A percentile compares a stretch with the other conserved stretches of the same genome.
Conservation (phyloP, 2,113 vertebrate species). For the Apodemus sylvaticus region DNA sequence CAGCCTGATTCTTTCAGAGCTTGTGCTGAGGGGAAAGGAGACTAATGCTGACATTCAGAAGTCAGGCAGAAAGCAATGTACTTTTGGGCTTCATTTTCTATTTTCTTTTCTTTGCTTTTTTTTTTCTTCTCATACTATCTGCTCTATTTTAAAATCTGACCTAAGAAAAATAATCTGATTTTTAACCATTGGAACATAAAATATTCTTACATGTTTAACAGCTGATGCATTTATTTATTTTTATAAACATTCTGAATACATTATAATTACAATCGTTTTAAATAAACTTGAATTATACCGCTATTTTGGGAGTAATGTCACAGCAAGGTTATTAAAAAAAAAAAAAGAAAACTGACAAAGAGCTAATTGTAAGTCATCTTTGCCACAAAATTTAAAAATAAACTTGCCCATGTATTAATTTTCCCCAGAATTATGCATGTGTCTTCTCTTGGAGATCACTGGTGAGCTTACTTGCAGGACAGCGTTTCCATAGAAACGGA, state of each 20-base stretch:
- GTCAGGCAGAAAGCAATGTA: neutral
- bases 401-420: neutral
- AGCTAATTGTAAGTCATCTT: conserved; percentile 28
- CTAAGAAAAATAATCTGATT: neutral
- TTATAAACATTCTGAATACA: conserved; percentile 39
- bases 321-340: conserved; percentile 6
- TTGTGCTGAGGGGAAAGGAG: neutral
- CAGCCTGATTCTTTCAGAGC: neutral
- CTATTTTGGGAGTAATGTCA: conserved; percentile 33
- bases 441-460: neutral
- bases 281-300: conserved; percentile 32
- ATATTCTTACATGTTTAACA: conserved; percentile 7
- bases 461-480: neutral
- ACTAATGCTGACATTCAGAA: neutral
- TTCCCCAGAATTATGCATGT: neutral
- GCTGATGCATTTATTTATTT: conserved; percentile 19
- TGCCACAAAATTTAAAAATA: conserved; percentile 25
- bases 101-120: neutral
- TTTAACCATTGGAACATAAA: neutral
- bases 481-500: neutral
- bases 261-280: conserved; percentile 46
- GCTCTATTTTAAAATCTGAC: conserved; percentile 5
- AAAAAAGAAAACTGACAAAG: conserved; percentile 2
- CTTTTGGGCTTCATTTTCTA: neutral
- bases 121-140: neutral